Percentiles rank a stretch among this genome's conserved stretches.
These are phyloP conservation scores for Ceriagrion tenellum DNA, from an alignment of 2,888 invertebrate species.

Conservation along the genomic window DNA sequence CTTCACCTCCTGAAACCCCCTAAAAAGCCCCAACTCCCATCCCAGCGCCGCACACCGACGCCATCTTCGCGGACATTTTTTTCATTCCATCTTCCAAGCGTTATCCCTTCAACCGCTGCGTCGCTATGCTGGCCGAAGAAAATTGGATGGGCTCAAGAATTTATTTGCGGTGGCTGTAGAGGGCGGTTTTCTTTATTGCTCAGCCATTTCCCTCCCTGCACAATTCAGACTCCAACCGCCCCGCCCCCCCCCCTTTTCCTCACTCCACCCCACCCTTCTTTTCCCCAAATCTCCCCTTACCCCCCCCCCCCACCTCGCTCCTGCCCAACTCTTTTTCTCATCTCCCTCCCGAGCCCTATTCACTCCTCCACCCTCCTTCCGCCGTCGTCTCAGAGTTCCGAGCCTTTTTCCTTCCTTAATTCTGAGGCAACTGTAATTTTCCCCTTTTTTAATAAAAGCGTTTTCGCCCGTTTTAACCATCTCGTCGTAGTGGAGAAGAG, in stretches of 20 bases:
- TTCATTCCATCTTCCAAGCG: constrained; percentile 14
- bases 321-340: neutral
- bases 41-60: neutral
- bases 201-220: constrained; percentile 63
- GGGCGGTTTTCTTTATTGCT: constrained; percentile 67
- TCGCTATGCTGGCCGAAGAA: constrained; percentile 61
- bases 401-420: constrained; percentile 46
- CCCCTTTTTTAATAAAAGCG: constrained; percentile 65
- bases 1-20: constrained; percentile 30
- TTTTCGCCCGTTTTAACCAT: constrained; percentile 56
- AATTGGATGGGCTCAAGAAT: constrained; percentile 68
- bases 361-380: neutral
- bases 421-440: constrained; percentile 64
- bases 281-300: neutral
- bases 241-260: neutral
- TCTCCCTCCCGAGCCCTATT: neutral
- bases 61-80: constrained; percentile 37
- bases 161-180: constrained; percentile 68
- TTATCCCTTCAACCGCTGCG: constrained; percentile 34
- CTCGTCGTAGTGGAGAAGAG: constrained; percentile 20
- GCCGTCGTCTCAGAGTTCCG: neutral
- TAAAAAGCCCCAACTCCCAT: neutral
- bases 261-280: neutral
- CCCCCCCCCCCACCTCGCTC: neutral
- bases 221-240: neutral